Base-by-base conservation (phyloP, 2,113 vertebrate species). In the Burhinus oedicnemus region DNA sequence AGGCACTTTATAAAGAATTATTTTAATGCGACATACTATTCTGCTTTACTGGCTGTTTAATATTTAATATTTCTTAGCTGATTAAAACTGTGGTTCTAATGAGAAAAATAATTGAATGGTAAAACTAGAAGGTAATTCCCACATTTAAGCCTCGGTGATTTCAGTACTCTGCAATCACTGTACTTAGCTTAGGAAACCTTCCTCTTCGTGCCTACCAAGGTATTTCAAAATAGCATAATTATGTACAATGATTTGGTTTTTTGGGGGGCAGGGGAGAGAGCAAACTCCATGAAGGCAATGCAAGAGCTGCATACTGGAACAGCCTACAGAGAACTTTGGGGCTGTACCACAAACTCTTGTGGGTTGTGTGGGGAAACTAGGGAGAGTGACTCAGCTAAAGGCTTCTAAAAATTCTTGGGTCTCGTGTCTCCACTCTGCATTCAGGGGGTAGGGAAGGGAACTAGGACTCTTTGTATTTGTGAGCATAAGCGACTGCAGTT, bases 91-190 rank as follows among this genome's bases (percentile, higher is more conserved):
- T 71, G 9, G 61, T 88, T 93, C 68, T 95, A 94, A 86, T 80
- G 54, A 95, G 90, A 94, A 94, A 93, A 91, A 90, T 88, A 96
- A 95, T 58, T 83, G 68, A 92, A 86, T 77, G 58, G 75, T 91
- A 81, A 90, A 96, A 80, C 87, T 80, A 49, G 49, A 55, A 86
- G 70, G 71, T 77, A 92, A 92, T 88, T 80, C 70, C 58, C 34
- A 21, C 25, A 66, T 83, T 86, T 78, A 71, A 75, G 32, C 71
- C 38, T 77, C 57, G 64, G 20, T 70, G 18, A 80, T 75, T 94
- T 84, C 80, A 82, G 40, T 68, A 75, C 27, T 81, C 76, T 44
- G 47, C 26, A 74, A 27, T 57, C 34, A 52, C 34, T 87, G 44
- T 47, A 36, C 75, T 80, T 52, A 83, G 42, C 55, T 81, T 65